A percentile compares a stretch with the other conserved stretches of the same genome.
Conservation (phyloP, 2,888 invertebrate species). For the Pristionchus entomophagus region DNA sequence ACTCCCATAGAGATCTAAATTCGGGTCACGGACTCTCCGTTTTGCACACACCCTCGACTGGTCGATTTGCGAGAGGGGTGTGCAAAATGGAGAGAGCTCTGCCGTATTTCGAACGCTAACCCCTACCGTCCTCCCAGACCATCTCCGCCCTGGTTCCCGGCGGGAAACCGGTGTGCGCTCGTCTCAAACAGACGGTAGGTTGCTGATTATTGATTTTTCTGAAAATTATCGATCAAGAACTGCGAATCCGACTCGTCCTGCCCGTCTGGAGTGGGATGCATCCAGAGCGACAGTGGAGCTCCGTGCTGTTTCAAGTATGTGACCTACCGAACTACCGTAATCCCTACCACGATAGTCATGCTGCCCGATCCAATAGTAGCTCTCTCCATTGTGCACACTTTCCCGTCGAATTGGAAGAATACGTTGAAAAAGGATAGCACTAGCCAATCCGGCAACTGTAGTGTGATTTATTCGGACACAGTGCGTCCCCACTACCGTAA, state of each 20-base stretch:
- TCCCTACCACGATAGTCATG: too few relatives aligned
- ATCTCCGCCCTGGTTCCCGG: not conserved
- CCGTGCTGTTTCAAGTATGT: slow-evolving; percentile 24
- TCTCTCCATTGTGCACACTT: too few relatives aligned
- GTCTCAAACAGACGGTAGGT: slow-evolving; percentile 30
- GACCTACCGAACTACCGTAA: not conserved
- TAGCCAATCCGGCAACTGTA: too few relatives aligned
- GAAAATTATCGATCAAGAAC: not conserved
- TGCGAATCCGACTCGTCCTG: slow-evolving; percentile 37
- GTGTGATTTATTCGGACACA: not conserved
- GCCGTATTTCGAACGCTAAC: not conserved
- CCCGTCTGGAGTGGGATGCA: slow-evolving; percentile 13
- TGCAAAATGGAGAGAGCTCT: not conserved
- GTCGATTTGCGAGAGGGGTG: not conserved
- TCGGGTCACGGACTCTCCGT: not conserved
- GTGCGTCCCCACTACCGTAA: not conserved
- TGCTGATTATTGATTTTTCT: not conserved
- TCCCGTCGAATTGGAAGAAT: too few relatives aligned
- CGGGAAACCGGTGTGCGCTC: slow-evolving; percentile 25
- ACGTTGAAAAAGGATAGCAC: too few relatives aligned
- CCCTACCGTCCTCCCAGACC: not conserved
- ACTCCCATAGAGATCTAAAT: not conserved
- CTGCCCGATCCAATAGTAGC: too few relatives aligned
- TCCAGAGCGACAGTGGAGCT: slow-evolving; percentile 12
- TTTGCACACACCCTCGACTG: not conserved